Evolutionary conservation across 2,797 vertebrate species (phyloP).

Genomic region (Vespertilio murinus): DNA sequence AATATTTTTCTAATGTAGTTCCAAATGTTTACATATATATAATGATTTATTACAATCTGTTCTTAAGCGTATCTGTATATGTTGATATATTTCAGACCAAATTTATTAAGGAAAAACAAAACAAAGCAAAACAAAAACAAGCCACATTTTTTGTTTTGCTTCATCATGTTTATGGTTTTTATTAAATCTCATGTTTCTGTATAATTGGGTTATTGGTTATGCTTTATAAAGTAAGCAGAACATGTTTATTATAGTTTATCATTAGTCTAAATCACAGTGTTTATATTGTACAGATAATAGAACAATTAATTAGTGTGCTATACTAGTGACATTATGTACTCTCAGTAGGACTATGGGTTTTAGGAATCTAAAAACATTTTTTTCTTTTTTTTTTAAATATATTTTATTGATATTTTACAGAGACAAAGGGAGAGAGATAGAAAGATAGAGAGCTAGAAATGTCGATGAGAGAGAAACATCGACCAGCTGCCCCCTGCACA

Average conservation of each 20-base stretch:
- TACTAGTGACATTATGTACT: neutral
- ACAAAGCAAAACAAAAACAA: neutral
- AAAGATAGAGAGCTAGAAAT: too few relatives aligned
- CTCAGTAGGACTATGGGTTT: slow-evolving; percentile 65
- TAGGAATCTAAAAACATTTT: slow-evolving; percentile 44
- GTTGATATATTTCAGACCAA: slow-evolving; percentile 68
- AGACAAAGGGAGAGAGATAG: too few relatives aligned
- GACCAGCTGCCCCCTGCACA: too few relatives aligned
- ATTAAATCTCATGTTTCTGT: slow-evolving; percentile 69
- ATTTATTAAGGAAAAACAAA: slow-evolving; percentile 61
- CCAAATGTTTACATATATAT: neutral
- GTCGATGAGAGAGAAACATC: too few relatives aligned
- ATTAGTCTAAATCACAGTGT: slow-evolving; percentile 63
- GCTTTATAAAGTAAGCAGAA: slow-evolving; percentile 69
- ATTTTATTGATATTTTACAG: too few relatives aligned
- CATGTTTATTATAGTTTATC: slow-evolving; percentile 63
- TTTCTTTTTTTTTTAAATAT: too few relatives aligned
- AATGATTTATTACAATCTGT: slow-evolving; percentile 56
- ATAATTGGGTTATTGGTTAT: slow-evolving; percentile 69
- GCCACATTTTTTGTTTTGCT: slow-evolving; percentile 37
- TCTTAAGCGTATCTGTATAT: slow-evolving; percentile 37
- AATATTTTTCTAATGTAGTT: slow-evolving; percentile 31
- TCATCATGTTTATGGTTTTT: slow-evolving; percentile 55
- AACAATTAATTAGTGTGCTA: slow-evolving; percentile 57
- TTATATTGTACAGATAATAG: slow-evolving; percentile 12